phyloP scores from a whole-genome alignment of 1,140 invertebrate genomes.

The Pseudoatta argentina region DNA sequence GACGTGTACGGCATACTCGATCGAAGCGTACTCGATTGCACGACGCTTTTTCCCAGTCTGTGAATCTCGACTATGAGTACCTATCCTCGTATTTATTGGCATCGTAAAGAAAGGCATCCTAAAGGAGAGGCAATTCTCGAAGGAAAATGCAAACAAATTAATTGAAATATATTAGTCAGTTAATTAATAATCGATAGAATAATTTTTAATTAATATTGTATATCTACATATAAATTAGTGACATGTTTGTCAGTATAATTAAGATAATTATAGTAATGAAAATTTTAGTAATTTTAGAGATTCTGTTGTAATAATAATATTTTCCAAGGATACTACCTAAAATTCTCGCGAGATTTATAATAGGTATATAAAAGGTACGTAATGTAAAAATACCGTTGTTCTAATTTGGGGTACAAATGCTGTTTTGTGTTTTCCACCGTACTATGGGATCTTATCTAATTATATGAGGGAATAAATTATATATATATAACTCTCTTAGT shows the following conservation, averaged over 20 bases:
- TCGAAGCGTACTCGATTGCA: background rate
- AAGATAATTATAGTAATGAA: conserved; percentile 7
- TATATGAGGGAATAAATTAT: conserved; percentile 48
- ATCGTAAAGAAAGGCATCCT: background rate
- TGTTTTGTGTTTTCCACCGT: conserved; percentile 34
- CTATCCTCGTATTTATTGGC: background rate
- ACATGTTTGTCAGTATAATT: background rate
- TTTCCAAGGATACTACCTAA: background rate
- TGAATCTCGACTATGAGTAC: background rate
- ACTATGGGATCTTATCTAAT: conserved; percentile 22
- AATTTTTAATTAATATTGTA: background rate
- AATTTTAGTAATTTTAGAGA: conserved; percentile 4
- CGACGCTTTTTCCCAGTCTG: background rate
- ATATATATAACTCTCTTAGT: conserved; percentile 9
- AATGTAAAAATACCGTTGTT: conserved; percentile 48
- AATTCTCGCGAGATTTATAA: conserved; percentile 56
- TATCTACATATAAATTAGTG: background rate
- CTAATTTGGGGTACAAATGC: conserved; percentile 3
- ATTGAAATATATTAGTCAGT: background rate
- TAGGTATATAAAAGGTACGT: background rate
- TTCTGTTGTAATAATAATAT: conserved; percentile 29
- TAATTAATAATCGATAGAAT: background rate
- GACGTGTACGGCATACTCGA: conserved; percentile 49
- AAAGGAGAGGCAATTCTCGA: background rate
- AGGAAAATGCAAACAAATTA: background rate